Evolutionary conservation across 2,888 invertebrate genomes (phyloP).

Genomic region (Brachynemurus nebulosus): DNA sequence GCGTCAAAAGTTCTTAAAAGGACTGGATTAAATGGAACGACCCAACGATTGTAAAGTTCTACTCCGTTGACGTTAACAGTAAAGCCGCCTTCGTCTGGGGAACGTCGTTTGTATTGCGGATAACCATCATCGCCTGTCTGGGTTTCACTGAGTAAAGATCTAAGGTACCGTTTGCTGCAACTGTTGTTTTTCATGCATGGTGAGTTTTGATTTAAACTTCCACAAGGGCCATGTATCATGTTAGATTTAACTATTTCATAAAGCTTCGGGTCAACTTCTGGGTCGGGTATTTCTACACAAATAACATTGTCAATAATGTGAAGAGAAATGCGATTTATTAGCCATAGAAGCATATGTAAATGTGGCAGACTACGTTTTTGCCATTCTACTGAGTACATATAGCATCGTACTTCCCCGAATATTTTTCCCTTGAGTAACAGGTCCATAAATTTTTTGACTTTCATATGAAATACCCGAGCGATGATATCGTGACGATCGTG

Average conservation of each 20-base stretch:
- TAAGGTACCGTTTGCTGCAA: conserved; percentile 28
- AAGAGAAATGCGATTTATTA: conserved; percentile 11
- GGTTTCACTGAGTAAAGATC: conserved; percentile 22
- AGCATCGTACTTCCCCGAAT: conserved; percentile 16
- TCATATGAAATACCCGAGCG: conserved; percentile 7
- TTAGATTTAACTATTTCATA: background rate
- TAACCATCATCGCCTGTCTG: conserved; percentile 22
- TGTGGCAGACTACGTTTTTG: conserved; percentile 19
- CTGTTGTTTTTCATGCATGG: conserved; percentile 24
- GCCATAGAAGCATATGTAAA: conserved; percentile 8
- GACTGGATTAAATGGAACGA: conserved; percentile 4
- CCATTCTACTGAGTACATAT: conserved; percentile 15
- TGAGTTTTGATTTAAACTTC: background rate
- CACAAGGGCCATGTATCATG: conserved; percentile 1
- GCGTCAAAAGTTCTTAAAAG: conserved; percentile 2
- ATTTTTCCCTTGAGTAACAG: background rate
- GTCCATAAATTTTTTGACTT: background rate
- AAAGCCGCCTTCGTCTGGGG: background rate
- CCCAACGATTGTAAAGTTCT: background rate
- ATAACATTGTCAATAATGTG: conserved; percentile 20
- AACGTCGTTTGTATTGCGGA: conserved; percentile 22
- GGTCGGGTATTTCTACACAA: conserved; percentile 23
- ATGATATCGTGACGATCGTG: background rate
- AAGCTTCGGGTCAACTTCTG: conserved; percentile 13
- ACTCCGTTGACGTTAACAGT: background rate